Conservation (phyloP, 1,140 invertebrate genomes). For the Rhizoglyphus robini region DNA sequence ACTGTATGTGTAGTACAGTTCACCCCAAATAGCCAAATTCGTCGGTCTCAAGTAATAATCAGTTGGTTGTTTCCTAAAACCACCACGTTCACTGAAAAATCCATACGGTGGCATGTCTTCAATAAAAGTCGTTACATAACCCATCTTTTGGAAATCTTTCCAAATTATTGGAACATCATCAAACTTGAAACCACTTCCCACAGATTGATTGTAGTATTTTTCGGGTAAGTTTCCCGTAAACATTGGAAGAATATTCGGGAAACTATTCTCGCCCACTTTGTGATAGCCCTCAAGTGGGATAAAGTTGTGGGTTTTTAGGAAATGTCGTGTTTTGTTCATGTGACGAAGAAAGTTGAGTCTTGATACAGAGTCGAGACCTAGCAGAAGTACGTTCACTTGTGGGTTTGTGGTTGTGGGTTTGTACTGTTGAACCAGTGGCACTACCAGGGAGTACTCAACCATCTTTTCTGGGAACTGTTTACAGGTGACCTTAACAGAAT, state of each 20-base stretch:
- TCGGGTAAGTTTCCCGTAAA: conserved; percentile 28
- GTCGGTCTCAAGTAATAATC: neutral
- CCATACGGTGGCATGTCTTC: conserved; percentile 5
- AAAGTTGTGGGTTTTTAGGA: neutral
- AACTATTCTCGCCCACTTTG: conserved; percentile 38
- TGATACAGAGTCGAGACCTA: conserved; percentile 9
- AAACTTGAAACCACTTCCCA: neutral
- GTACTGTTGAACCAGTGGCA: neutral
- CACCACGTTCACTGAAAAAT: neutral
- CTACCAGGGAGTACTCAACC: neutral
- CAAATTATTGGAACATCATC: neutral
- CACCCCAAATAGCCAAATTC: neutral
- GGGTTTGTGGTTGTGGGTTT: neutral
- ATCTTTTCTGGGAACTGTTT: too few species aligned
- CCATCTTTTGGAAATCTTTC: neutral
- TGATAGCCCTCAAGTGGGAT: conserved; percentile 31
- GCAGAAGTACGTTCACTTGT: neutral
- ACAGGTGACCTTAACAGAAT: neutral
- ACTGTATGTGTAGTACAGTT: neutral
- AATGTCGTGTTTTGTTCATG: neutral
- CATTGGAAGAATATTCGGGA: conserved; percentile 36
- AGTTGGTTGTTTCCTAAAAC: neutral
- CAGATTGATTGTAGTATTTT: neutral
- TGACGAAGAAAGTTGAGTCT: neutral
- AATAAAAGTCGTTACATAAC: neutral